These are phyloP conservation scores for Tiaroga cobitis DNA, from an alignment of 2,797 vertebrate species.

Conservation along the genomic window DNA sequence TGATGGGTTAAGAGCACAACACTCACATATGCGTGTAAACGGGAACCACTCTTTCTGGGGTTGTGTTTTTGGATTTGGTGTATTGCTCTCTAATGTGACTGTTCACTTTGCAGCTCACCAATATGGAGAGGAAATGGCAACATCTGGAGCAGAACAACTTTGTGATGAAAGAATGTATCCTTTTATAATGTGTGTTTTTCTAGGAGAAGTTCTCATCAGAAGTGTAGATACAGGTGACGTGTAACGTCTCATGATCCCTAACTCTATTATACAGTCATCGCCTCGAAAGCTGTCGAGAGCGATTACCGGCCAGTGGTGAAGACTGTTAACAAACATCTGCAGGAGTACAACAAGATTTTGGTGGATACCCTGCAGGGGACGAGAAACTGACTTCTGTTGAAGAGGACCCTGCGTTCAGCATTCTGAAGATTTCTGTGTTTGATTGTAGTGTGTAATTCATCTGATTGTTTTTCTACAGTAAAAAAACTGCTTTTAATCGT, in stretches of 20 bases:
- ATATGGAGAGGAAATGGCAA: slow-evolving; percentile 97
- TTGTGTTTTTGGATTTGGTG: neutral
- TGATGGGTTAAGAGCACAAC: neutral
- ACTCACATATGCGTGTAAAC: neutral
- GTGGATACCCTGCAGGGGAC: slow-evolving; percentile 83
- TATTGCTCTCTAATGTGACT: neutral
- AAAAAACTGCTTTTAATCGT: neutral
- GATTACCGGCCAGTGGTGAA: slow-evolving; percentile 86
- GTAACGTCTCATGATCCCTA: slow-evolving; percentile 70
- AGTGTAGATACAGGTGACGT: neutral
- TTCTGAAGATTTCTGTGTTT: slow-evolving; percentile 25
- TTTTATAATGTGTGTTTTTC: slow-evolving; percentile 60
- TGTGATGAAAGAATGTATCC: slow-evolving; percentile 99
- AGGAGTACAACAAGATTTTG: slow-evolving; percentile 89
- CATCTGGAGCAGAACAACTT: slow-evolving; percentile 98
- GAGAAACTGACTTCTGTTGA: slow-evolving; percentile 75
- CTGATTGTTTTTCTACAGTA: neutral
- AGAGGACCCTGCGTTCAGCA: slow-evolving; percentile 27
- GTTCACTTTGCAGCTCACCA: slow-evolving; percentile 84
- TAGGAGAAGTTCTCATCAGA: neutral
- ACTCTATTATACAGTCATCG: slow-evolving; percentile 86
- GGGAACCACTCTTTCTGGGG: neutral
- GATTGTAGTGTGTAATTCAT: neutral
- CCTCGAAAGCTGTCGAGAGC: slow-evolving; percentile 91
- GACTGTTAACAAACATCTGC: slow-evolving; percentile 83